Evolutionary conservation across 2,797 vertebrate genomes (phyloP).

Genomic region (Ibycter americanus): DNA sequence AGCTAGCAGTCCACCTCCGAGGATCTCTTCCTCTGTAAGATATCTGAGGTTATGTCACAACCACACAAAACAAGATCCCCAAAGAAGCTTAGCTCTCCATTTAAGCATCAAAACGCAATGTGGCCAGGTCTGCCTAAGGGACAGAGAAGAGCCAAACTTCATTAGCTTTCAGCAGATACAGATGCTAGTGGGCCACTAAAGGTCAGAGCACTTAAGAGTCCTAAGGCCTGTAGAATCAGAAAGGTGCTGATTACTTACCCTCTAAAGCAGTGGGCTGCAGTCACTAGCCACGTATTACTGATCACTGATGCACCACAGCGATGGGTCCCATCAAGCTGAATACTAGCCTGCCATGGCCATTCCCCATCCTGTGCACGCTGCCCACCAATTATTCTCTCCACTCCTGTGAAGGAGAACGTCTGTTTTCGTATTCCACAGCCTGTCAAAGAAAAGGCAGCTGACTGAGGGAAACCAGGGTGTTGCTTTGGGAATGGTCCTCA

Average conservation of each 20-base stretch:
- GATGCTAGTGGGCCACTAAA: not conserved
- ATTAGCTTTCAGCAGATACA: not conserved
- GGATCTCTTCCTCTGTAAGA: constrained; percentile 59
- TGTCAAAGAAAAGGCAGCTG: constrained; percentile 23
- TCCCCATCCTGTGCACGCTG: constrained; percentile 80
- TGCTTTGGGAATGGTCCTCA: not conserved
- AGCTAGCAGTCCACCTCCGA: constrained; percentile 73
- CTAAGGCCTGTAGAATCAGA: not conserved
- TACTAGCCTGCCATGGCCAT: constrained; percentile 94
- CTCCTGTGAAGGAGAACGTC: constrained; percentile 30
- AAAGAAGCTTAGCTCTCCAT: not conserved
- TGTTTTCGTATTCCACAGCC: constrained; percentile 74
- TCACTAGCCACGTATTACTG: constrained; percentile 86
- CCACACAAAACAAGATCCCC: not conserved
- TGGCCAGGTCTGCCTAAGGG: not conserved
- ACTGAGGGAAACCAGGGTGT: not conserved
- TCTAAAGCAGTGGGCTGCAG: constrained; percentile 93
- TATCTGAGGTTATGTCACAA: not conserved
- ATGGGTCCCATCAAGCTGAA: constrained; percentile 83
- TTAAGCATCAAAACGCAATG: not conserved
- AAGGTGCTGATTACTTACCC: constrained; percentile 69
- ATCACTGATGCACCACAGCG: constrained; percentile 90
- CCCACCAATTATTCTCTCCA: constrained; percentile 81
- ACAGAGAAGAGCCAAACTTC: not conserved
- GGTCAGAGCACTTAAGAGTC: not conserved